A percentile compares a stretch with the other conserved stretches of the same genome.
These are phyloP conservation scores for Coturnix japonica DNA, from an alignment of 2,113 vertebrate genomes.

Conservation along the genomic window DNA sequence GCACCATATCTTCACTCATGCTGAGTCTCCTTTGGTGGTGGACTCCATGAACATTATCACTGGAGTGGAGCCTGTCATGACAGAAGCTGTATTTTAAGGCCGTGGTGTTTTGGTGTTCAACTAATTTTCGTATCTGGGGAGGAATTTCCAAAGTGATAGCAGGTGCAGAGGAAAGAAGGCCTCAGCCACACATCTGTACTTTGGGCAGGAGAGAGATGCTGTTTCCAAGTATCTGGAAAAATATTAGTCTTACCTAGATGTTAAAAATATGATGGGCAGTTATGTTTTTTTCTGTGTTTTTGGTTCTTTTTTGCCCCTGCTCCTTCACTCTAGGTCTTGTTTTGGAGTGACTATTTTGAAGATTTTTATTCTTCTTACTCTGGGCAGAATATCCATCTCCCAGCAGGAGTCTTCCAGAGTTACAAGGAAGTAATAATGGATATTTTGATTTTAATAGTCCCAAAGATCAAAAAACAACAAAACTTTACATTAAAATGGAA, in stretches of 20 bases:
- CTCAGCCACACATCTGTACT: rapidly evolving
- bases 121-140: rapidly evolving
- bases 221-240: neutral
- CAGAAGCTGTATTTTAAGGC: rapidly evolving
- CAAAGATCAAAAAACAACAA: neutral
- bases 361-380: neutral
- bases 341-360: neutral
- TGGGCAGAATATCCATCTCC: neutral
- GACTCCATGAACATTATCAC: rapidly evolving
- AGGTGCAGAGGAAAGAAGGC: neutral
- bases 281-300: neutral
- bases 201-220: rapidly evolving
- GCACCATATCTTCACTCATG: rapidly evolving
- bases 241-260: neutral
- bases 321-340: too few relatives aligned
- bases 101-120: rapidly evolving
- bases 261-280: neutral
- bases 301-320: neutral
- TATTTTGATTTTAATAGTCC: neutral
- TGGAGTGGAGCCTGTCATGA: rapidly evolving
- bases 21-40: rapidly evolving
- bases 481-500: neutral
- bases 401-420: neutral
- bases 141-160: neutral
- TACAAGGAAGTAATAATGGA: neutral